Evolutionary conservation across 1,140 invertebrate genomes (phyloP), one percentile per base, ranked within the genome.

Genomic region (Anastatus disparis): DNA sequence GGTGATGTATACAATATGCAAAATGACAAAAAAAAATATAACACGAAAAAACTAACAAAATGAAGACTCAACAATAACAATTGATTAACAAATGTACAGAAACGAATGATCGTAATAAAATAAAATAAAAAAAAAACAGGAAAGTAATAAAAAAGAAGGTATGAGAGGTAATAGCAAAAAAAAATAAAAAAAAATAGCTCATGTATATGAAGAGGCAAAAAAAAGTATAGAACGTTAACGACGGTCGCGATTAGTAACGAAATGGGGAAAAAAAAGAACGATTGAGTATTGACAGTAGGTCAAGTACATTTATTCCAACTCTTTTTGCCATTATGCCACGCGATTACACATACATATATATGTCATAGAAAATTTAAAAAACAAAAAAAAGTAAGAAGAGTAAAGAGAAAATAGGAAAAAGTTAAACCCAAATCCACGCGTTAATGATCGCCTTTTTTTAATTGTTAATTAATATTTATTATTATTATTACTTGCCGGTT

Each of bases 401-500:
- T n/a, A n/a, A n/a, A n/a, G n/a, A n/a, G n/a, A n/a, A n/a, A n/a
- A n/a, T n/a, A n/a, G n/a, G n/a, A 48, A 40, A 64, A 64, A 52
- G 17, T 35, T 17, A 52, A 17, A 20, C 55, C 20, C 55, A 15
- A n/a, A 38, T 44, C 22, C 24, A n/a, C 50, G 48, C 48, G 27
- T 59, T 42, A 20, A 62, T 29, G 56, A n/a, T 31, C 46, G 56
- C 35, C 44, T 38, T 59, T 61, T 71, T n/a, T n/a, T n/a, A n/a
- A n/a, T n/a, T 63, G 69, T 71, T 59, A 48, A 69, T 72, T 56
- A n/a, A 58, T 61, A 64, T 53, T 70, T 13, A 62, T 59, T 69
- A 69, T 69, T 69, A 58, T 70, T 69, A 65, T 69, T 65, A 69
- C 64, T n/a, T 73, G 64, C 56, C 71, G 72, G 77, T 74, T 53